A percentile compares a stretch with the other conserved stretches of the same genome.
Conservation (phyloP, 1,140 invertebrate species). For the Drosophila seguyi region DNA sequence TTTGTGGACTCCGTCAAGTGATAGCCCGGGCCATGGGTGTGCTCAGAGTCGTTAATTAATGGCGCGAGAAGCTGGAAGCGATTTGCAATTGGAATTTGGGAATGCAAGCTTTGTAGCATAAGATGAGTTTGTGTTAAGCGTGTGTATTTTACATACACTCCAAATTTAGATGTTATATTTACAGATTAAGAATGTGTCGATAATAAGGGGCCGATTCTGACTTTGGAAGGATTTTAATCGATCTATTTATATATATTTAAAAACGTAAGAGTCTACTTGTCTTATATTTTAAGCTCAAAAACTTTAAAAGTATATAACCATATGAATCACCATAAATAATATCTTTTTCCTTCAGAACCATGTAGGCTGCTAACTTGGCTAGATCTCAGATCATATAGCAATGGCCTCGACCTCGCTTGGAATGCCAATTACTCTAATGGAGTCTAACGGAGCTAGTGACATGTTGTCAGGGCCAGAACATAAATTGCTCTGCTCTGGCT, state of each 20-base stretch:
- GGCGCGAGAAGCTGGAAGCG: constrained; percentile 16
- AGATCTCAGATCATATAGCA: neutral
- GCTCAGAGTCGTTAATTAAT: constrained; percentile 27
- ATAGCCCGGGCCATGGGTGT: constrained; percentile 13
- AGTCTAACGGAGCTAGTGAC: constrained; percentile 20
- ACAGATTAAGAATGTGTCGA: too few relatives aligned
- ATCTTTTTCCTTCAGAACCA: neutral
- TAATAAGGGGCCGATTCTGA: too few relatives aligned
- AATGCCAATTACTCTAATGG: constrained; percentile 13
- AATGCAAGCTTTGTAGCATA: neutral
- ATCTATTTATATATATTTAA: neutral
- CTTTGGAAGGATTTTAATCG: neutral
- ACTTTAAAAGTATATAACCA: too few relatives aligned
- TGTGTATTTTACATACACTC: neutral
- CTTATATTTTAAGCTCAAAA: too few relatives aligned
- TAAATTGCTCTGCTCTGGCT: constrained; percentile 20
- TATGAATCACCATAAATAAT: too few relatives aligned
- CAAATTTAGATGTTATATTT: neutral
- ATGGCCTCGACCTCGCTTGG: constrained; percentile 8
- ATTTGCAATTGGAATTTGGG: constrained; percentile 7
- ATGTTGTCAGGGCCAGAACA: constrained; percentile 15
- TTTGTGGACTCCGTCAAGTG: constrained; percentile 12
- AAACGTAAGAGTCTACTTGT: too few relatives aligned
- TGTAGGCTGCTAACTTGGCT: constrained; percentile 1
- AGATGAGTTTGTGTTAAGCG: neutral